phyloP scores from a whole-genome alignment of 2,113 vertebrate genomes.

The Equus quagga region DNA sequence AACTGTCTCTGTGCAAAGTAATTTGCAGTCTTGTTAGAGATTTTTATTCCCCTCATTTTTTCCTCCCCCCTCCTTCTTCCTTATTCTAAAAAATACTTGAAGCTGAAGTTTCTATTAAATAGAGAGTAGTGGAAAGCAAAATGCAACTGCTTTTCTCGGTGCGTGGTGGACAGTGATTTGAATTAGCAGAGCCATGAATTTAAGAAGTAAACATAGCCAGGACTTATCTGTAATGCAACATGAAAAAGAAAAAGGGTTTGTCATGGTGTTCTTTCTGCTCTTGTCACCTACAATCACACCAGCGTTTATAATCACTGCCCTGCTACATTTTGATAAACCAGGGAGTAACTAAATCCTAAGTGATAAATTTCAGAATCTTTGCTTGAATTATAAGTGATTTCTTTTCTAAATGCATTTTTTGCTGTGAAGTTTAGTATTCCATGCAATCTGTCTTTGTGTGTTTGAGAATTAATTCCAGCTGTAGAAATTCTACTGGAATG shows the following conservation, averaged over 20 bases:
- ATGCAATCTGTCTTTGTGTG: not conserved
- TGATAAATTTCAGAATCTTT: constrained; percentile 46
- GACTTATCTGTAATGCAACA: not conserved
- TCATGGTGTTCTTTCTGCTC: not conserved
- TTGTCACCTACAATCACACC: not conserved
- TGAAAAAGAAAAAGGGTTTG: not conserved
- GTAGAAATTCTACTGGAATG: not conserved
- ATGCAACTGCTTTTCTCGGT: constrained; percentile 1
- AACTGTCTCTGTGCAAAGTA: not conserved
- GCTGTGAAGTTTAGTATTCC: not conserved
- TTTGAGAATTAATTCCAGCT: constrained; percentile 33
- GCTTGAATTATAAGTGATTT: constrained; percentile 38
- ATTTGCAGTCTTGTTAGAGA: not conserved
- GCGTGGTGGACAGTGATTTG: not conserved
- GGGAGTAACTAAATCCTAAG: not conserved
- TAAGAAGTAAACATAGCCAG: not conserved
- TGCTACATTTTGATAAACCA: constrained; percentile 42
- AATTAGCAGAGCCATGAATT: not conserved
- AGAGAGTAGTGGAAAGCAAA: not conserved
- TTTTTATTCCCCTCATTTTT: not conserved
- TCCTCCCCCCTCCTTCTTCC: not conserved
- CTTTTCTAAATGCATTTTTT: constrained; percentile 43
- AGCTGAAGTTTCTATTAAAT: constrained; percentile 31
- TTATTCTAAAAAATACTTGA: constrained; percentile 28
- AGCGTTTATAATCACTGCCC: constrained; percentile 7